A percentile compares a stretch with the other conserved stretches of the same genome.
These are phyloP conservation scores for Clinocottus analis DNA, from an alignment of 2,113 vertebrate genomes.

Conservation along the genomic window DNA sequence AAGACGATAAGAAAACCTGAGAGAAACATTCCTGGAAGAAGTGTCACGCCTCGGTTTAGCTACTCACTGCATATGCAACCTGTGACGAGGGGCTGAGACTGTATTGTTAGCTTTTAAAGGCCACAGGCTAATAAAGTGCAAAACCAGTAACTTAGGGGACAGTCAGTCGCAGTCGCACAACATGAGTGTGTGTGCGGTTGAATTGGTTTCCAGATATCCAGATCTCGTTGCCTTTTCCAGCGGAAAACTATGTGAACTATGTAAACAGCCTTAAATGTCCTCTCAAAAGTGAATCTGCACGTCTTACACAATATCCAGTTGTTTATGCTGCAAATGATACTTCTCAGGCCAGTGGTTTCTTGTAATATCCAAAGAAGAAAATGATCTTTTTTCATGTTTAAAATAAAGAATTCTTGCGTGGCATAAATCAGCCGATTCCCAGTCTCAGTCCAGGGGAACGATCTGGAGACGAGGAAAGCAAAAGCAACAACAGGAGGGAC, in stretches of 20 bases:
- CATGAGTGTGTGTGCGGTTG: background rate
- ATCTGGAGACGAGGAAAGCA: constrained; percentile 27
- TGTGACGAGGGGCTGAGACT: background rate
- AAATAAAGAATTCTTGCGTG: background rate
- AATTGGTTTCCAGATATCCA: background rate
- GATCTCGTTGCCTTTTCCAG: constrained; percentile 16
- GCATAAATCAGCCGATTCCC: background rate
- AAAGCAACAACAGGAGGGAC: constrained; percentile 19
- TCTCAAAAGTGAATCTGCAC: constrained; percentile 6
- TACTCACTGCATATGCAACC: background rate
- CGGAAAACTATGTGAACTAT: constrained; percentile 35
- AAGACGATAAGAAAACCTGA: background rate
- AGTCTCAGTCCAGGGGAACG: background rate
- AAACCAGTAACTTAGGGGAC: background rate
- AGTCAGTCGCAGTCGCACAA: background rate
- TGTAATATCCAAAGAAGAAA: background rate
- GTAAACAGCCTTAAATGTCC: constrained; percentile 35
- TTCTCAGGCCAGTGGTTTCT: background rate
- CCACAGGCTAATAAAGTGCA: background rate
- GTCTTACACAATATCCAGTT: background rate
- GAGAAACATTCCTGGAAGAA: background rate
- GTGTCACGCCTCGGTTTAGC: background rate
- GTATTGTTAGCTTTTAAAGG: background rate
- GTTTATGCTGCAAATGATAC: constrained; percentile 1
- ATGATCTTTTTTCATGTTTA: background rate